Evolutionary conservation across 2,797 vertebrate genomes (phyloP).

Genomic region (Iguana delicatissima): DNA sequence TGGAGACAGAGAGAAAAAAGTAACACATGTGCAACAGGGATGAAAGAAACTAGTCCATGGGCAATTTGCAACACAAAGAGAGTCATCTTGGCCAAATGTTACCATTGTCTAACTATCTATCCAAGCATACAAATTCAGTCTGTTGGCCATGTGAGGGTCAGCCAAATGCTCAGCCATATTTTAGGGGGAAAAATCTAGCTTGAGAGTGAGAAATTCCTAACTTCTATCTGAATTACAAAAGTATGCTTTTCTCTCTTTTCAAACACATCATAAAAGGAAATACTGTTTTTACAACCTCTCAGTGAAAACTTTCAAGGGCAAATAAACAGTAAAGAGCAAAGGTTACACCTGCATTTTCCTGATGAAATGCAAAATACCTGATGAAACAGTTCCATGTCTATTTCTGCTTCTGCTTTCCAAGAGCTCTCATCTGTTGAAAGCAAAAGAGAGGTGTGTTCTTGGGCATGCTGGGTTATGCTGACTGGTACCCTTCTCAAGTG

Average conservation of each 20-base stretch:
- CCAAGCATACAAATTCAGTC: background rate
- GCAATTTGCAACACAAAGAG: background rate
- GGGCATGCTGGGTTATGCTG: background rate
- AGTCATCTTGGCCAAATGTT: fast-evolving
- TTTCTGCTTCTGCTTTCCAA: slow-evolving; percentile 98
- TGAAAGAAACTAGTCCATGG: fast-evolving
- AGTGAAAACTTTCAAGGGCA: background rate
- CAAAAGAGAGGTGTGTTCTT: slow-evolving; percentile 54
- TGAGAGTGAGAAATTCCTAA: background rate
- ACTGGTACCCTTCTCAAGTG: background rate
- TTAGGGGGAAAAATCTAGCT: background rate
- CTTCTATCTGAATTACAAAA: background rate
- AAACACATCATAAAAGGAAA: background rate
- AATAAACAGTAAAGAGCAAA: background rate
- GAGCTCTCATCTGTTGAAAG: slow-evolving; percentile 91
- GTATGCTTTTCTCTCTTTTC: background rate
- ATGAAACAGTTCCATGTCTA: slow-evolving; percentile 99
- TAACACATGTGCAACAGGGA: background rate
- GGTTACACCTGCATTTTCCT: background rate
- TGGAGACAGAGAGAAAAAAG: background rate
- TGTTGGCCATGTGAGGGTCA: background rate
- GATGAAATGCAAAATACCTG: slow-evolving; percentile 85
- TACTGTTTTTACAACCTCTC: background rate
- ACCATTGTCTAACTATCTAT: background rate
- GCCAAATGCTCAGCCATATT: background rate